Evolutionary conservation across 2,888 invertebrate species (phyloP).

Genomic region (Rugalucina vietnamica): DNA sequence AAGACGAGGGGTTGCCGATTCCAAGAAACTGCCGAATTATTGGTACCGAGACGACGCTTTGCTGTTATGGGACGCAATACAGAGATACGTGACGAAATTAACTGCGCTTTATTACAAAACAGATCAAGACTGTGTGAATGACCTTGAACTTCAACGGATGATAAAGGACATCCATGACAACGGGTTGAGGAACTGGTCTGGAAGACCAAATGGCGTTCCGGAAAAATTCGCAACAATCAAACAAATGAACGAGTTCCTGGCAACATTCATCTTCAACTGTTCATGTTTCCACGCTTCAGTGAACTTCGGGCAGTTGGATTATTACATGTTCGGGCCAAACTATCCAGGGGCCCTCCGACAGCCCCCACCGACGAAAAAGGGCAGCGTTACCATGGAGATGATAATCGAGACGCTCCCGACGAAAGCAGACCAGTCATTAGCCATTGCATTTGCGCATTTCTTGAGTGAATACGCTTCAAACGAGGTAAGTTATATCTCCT

Average conservation of each 20-base stretch:
- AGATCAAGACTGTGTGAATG: constrained; percentile 42
- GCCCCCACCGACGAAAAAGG: constrained; percentile 57
- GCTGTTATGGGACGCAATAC: constrained; percentile 47
- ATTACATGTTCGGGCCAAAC: constrained; percentile 59
- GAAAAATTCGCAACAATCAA: constrained; percentile 31
- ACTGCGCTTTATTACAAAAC: constrained; percentile 45
- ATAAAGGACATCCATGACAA: constrained; percentile 47
- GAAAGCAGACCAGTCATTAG: constrained; percentile 52
- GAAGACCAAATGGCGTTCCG: constrained; percentile 49
- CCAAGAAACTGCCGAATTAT: constrained; percentile 47
- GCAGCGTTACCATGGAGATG: constrained; percentile 38
- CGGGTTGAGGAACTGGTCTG: constrained; percentile 38
- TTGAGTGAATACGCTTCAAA: constrained; percentile 51
- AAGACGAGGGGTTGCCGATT: constrained; percentile 49
- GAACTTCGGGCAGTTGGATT: constrained; percentile 60
- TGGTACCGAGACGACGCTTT: constrained; percentile 56
- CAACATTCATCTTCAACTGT: constrained; percentile 53
- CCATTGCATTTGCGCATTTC: constrained; percentile 58
- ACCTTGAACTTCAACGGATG: constrained; percentile 50
- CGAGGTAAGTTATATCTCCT: constrained; percentile 55
- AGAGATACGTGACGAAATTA: constrained; percentile 38
- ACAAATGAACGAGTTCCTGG: constrained; percentile 45
- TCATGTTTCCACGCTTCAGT: constrained; percentile 55
- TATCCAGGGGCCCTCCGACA: constrained; percentile 52
- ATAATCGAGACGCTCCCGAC: constrained; percentile 53